Percentiles rank a stretch among this genome's conserved stretches.
Conservation (phyloP, 2,888 invertebrate species). For the Acanthacorydalis orientalis region DNA sequence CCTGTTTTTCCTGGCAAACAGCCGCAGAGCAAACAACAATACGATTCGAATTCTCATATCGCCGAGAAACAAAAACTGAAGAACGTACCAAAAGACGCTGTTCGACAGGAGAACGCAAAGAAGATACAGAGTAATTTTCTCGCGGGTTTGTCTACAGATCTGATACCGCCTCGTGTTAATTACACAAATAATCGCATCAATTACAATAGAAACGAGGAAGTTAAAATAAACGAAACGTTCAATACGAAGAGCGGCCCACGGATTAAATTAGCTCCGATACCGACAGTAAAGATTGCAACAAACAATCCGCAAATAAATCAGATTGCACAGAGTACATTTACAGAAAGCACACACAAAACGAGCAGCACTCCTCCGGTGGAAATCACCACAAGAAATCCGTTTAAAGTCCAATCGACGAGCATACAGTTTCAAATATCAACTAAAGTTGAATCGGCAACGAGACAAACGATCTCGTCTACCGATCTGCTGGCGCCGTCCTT, state of each 20-base stretch:
- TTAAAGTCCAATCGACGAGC: background rate
- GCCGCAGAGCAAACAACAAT: background rate
- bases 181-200: background rate
- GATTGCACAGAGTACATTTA: no score
- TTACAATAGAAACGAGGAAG: background rate
- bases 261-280: background rate
- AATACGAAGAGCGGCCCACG: no score
- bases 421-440: background rate
- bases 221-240: no score
- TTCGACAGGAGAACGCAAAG: background rate
- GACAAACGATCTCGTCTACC: conserved; percentile 1
- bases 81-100: background rate
- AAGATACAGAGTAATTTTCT: no score
- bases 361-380: background rate
- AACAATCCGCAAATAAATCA: background rate
- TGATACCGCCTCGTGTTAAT: background rate
- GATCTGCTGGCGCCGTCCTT: conserved; percentile 8
- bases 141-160: background rate
- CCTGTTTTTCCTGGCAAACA: conserved; percentile 1
- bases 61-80: background rate
- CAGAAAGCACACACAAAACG: background rate
- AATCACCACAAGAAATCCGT: background rate
- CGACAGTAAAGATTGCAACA: background rate
- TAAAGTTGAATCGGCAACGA: background rate
- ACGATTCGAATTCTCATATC: background rate